These are phyloP conservation scores for Apocrypta bakeri DNA, from an alignment of 1,140 invertebrate species.

Conservation along the genomic window DNA sequence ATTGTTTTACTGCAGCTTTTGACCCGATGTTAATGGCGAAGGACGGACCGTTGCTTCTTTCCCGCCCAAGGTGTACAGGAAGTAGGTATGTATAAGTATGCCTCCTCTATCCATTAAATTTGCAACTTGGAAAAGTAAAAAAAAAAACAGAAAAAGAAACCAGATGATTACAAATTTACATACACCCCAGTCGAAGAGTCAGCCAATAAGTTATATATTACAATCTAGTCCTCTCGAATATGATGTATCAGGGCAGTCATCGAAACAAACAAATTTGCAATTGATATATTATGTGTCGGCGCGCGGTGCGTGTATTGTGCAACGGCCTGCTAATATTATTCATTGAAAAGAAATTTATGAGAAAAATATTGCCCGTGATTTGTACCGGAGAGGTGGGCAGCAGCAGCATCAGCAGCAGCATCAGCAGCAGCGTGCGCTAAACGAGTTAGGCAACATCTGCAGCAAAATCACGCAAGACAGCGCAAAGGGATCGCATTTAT, in stretches of 20 bases:
- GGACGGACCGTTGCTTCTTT: slow-evolving; percentile 41
- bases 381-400: background rate
- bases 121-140: background rate
- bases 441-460: slow-evolving; percentile 46
- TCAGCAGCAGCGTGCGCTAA: slow-evolving; percentile 17
- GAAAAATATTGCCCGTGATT: slow-evolving; percentile 37
- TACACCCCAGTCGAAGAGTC: no score
- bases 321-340: slow-evolving; percentile 37
- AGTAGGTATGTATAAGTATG: background rate
- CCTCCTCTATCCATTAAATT: background rate
- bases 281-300: background rate
- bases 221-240: background rate
- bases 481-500: slow-evolving; percentile 41
- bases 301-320: background rate
- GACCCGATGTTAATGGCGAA: slow-evolving; percentile 57
- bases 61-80: no score
- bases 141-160: no score
- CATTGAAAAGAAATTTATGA: slow-evolving; percentile 47
- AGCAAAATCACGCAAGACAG: slow-evolving; percentile 42
- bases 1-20: slow-evolving; percentile 64
- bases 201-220: background rate
- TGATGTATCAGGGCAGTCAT: background rate
- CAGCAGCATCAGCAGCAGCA: no score
- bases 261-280: slow-evolving; percentile 32
- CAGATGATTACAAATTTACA: no score